Percentiles rank a stretch among this genome's conserved stretches.
Conservation (phyloP, 2,888 invertebrate genomes). For the Platycnemis pennipes region DNA sequence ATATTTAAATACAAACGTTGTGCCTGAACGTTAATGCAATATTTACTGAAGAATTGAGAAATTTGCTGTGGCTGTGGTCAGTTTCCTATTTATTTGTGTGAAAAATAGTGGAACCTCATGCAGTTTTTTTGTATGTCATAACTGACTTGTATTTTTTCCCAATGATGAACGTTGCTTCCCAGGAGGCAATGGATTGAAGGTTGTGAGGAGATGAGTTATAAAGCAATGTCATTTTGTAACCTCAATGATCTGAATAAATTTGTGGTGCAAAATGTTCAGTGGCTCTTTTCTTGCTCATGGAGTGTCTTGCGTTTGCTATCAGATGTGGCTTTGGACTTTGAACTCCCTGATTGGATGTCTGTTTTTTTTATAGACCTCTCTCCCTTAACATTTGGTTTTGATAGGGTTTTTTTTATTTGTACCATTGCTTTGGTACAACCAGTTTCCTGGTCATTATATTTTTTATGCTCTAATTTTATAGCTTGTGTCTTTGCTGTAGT, state of each 20-base stretch:
- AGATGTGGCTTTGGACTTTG: no score
- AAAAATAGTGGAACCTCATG: neutral
- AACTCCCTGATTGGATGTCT: no score
- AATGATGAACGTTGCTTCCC: neutral
- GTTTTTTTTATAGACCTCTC: no score
- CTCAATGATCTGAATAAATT: slow-evolving; percentile 32
- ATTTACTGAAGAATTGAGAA: neutral
- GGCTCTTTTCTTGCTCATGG: slow-evolving; percentile 68
- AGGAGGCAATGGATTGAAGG: neutral
- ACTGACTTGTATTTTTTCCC: neutral
- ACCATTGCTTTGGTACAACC: no score
- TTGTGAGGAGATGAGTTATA: neutral
- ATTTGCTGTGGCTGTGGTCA: slow-evolving; percentile 6
- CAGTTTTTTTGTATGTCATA: neutral
- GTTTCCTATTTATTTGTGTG: slow-evolving; percentile 7
- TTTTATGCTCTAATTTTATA: no score
- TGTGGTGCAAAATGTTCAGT: neutral
- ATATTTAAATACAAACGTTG: neutral
- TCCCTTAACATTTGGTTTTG: no score
- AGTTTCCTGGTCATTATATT: no score
- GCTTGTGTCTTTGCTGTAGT: no score
- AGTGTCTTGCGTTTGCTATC: no score
- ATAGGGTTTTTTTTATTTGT: no score
- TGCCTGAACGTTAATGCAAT: slow-evolving; percentile 3
- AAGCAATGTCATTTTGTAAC: neutral